Evolutionary conservation across 2,113 vertebrate species (phyloP), one percentile per base, ranked within the genome.

Genomic region (Lamprotornis superbus): DNA sequence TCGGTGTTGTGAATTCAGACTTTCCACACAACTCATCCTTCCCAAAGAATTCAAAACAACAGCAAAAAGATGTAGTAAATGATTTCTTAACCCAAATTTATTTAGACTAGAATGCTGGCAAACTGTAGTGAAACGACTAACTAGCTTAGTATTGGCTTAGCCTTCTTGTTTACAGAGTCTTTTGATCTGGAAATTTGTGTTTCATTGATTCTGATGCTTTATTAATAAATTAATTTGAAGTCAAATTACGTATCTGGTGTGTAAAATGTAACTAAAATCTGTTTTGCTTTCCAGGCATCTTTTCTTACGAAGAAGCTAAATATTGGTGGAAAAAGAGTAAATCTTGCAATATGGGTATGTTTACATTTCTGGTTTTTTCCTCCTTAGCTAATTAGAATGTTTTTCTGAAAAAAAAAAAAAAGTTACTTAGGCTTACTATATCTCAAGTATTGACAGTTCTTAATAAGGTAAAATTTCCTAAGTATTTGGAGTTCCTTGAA

Each of bases 271-370:
- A 81, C 61, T 56, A 37, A 87, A 83, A 89, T 89, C 31, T 93
- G 30, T 65, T 96, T 50, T 96, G 49, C 46, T 92, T 97, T 98
- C 55, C 97, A 99, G 99, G 99, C 99, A 59, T 99, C 99, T 80
- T 99, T 99, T 96, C 98, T 99, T 96, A 99, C 99, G 57, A 99
- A 99, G 98, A 99, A 99, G 96, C 98, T 99, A 89, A 99, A 99
- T 97, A 99, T 99, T 97, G 99, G 99, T 93, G 99, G 99, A 18
- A 99, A 99, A 96, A 98, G 99, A 98, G 99, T 99, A 53, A 99
- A 99, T 88, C 98, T 99, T 97, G 99, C 99, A 91, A 99, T 99
- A 95, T 99, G 99, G 98, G 99, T 99, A 98, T 95, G 98, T 98
- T 89, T 87, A 57, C 17, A 42, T 95, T 79, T 25, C 31, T 80